Percentiles rank a stretch among this genome's conserved stretches.
phyloP scores from a whole-genome alignment of 2,113 vertebrate genomes.

The Chaetura pelagica region DNA sequence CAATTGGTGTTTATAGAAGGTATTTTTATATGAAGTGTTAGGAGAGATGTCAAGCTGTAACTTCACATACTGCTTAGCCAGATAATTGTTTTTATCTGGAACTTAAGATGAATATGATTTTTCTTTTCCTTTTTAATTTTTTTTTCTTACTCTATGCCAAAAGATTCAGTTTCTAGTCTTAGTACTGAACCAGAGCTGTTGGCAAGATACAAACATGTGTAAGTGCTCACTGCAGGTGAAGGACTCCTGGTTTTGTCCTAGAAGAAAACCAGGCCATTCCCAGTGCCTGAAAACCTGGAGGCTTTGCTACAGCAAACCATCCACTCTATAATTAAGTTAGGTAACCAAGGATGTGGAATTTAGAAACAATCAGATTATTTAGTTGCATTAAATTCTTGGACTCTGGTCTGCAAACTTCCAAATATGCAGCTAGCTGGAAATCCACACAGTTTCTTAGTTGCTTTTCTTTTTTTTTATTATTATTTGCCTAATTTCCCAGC shows the following conservation, averaged over 20 bases:
- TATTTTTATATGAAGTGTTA: not conserved
- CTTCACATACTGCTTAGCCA: not conserved
- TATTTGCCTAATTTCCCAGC: not conserved
- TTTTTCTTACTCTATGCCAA: not conserved
- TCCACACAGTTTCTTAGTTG: not conserved
- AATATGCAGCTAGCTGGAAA: not conserved
- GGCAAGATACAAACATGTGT: not conserved
- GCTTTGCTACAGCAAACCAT: not conserved
- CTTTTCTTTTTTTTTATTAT: not conserved
- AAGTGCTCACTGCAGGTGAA: not conserved
- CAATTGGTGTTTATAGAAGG: not conserved
- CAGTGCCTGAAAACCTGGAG: not conserved
- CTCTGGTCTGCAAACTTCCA: not conserved
- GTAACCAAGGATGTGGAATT: not conserved
- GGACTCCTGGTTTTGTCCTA: not conserved
- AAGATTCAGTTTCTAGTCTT: not conserved
- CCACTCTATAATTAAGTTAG: not conserved
- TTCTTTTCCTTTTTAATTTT: not conserved
- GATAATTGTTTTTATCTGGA: not conserved
- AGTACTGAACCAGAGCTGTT: not conserved
- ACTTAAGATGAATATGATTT: not conserved
- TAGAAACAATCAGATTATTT: not conserved
- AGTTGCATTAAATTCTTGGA: not conserved
- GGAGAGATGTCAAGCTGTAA: not conserved
- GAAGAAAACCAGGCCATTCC: not conserved